Conservation (phyloP, 2,113 vertebrate species). For the Chionomys nivalis region DNA sequence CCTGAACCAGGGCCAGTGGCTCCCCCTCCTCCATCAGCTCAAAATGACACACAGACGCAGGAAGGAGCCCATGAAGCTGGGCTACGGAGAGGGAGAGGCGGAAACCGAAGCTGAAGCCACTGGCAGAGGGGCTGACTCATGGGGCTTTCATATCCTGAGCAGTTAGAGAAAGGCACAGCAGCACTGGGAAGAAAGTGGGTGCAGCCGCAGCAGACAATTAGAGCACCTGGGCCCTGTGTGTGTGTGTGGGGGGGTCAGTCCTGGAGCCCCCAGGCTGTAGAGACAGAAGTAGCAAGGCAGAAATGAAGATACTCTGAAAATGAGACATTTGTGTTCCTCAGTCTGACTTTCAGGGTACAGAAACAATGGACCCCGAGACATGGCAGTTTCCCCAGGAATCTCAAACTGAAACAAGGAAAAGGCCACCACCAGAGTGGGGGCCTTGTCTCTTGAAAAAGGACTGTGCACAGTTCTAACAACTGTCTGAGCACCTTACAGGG, state of each 20-base stretch:
- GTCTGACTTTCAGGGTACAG: background rate
- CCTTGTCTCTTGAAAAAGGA: background rate
- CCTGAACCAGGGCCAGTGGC: background rate
- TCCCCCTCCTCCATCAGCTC: background rate
- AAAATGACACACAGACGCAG: conserved; percentile 53
- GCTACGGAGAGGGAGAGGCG: background rate
- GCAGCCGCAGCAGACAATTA: background rate
- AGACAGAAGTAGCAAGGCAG: background rate
- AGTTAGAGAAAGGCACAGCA: background rate
- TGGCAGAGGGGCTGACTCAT: conserved; percentile 72
- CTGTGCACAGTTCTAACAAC: background rate
- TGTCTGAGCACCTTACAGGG: background rate
- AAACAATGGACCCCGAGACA: background rate
- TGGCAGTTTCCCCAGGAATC: background rate
- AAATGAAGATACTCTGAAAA: background rate
- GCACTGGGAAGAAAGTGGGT: conserved; percentile 10
- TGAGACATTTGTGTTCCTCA: background rate
- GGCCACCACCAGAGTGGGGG: background rate
- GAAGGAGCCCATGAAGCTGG: conserved; percentile 50
- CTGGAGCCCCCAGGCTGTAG: background rate
- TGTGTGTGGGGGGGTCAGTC: background rate
- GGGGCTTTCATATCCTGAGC: conserved; percentile 74
- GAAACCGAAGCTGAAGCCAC: conserved; percentile 46
- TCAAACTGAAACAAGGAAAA: background rate
- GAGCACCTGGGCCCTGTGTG: background rate